Evolutionary conservation across 1,140 invertebrate species (phyloP).

Genomic region (Drosophila nebulosa): DNA sequence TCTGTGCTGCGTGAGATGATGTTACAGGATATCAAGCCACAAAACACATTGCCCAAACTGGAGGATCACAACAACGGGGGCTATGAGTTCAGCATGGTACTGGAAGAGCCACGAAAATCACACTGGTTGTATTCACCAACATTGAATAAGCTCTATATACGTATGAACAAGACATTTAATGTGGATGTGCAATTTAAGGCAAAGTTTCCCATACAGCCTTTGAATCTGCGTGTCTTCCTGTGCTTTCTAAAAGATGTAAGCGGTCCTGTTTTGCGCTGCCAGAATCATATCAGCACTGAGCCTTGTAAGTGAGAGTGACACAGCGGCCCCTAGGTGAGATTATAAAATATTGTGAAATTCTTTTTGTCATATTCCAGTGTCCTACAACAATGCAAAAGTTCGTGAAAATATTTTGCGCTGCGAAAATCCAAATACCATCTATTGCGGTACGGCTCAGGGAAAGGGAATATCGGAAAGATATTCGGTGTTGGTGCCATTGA

Average conservation of each 20-base stretch:
- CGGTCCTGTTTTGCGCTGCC: slow-evolving; percentile 68
- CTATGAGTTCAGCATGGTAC: slow-evolving; percentile 55
- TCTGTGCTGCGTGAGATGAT: slow-evolving; percentile 70
- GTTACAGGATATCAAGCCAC: slow-evolving; percentile 55
- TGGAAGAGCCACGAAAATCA: slow-evolving; percentile 53
- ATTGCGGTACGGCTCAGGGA: slow-evolving; percentile 57
- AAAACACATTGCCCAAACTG: slow-evolving; percentile 63
- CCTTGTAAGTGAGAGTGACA: slow-evolving; percentile 23
- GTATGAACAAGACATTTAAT: slow-evolving; percentile 66
- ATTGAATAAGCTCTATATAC: slow-evolving; percentile 65
- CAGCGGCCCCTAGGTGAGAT: not conserved
- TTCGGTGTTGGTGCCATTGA: slow-evolving; percentile 68
- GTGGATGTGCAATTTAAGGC: slow-evolving; percentile 62
- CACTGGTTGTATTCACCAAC: slow-evolving; percentile 59
- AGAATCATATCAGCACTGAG: slow-evolving; percentile 75
- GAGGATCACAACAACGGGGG: slow-evolving; percentile 66
- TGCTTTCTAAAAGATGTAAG: slow-evolving; percentile 71
- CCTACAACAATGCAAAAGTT: slow-evolving; percentile 21
- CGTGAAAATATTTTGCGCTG: slow-evolving; percentile 63
- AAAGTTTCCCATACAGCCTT: slow-evolving; percentile 61
- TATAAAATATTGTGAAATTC: not conserved
- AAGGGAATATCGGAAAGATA: slow-evolving; percentile 73
- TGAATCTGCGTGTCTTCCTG: slow-evolving; percentile 60
- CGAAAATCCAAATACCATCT: slow-evolving; percentile 62
- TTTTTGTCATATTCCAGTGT: slow-evolving; percentile 9